Base-by-base conservation (phyloP, 2,888 invertebrate species). In the Aleiodes leptofemur region DNA sequence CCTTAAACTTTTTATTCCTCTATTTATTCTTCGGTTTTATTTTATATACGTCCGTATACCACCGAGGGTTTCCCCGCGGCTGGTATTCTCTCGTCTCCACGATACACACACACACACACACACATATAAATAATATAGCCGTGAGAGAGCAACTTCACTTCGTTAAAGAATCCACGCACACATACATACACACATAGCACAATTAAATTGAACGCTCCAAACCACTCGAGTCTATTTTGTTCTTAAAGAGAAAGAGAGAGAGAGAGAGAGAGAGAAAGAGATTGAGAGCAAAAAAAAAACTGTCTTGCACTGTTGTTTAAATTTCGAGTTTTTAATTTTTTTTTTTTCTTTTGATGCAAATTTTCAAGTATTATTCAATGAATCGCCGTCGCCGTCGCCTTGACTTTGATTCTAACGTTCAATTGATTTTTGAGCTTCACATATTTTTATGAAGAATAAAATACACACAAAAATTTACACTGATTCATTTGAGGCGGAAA, bases 31-130 rank as follows among this genome's bases (percentile, higher is more conserved):
- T 70, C 11, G 50, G 51, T 38, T 66, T 70, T 38, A 38, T 43
- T 70, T 69, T 38, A 23, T 23, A 23, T 23, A 71, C 57, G 43
- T 57, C 56, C 34, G 68, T 59, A 56, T 29, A 38, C 55, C 64
- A 43, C 70, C 29, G 75, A 75, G 66, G 66, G 71, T 75, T 75
- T 75, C 75, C 71, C 75, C 75, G 75, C 61, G 66, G 66, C 71
- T 66, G 55, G 68, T 72, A 68, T 72, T 43, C 72, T 76, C 53
- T 69, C 69, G 71, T 31, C 73, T 59, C 76, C 69, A 59, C 66
- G 53, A 50, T 51, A 56, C 69, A 23, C 72, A 64, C 61, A 61
- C 61, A 55, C 72, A 56, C 69, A 23, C 72, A 64, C 61, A 61
- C 61, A 55, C 72, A 16, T 29, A 50, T 23, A 59, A 29, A 50